Evolutionary conservation across 2,888 invertebrate species (phyloP).

Genomic region (Parthenolecanium corni): DNA sequence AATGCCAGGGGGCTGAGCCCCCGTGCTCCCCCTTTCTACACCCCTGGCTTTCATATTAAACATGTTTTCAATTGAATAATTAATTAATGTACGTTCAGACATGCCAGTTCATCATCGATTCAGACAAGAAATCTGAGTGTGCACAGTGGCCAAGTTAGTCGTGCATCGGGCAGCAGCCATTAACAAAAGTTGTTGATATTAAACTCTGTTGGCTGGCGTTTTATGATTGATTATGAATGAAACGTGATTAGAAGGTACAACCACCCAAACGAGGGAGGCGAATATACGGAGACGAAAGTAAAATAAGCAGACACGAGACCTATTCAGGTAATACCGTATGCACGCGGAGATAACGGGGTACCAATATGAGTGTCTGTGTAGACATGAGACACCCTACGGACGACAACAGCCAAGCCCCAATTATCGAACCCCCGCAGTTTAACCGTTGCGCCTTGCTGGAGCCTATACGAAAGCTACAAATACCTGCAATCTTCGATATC

Average conservation of each 20-base stretch:
- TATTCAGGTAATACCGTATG: background rate
- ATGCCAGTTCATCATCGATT: too few species aligned
- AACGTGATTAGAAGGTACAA: background rate
- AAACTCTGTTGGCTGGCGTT: background rate
- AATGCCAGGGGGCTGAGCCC: too few species aligned
- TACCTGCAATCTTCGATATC: background rate
- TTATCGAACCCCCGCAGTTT: conserved; percentile 5
- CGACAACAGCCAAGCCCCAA: conserved; percentile 5
- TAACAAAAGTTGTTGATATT: background rate
- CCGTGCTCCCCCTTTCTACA: too few species aligned
- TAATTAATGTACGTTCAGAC: too few species aligned
- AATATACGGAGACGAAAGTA: background rate
- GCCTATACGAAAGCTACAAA: background rate
- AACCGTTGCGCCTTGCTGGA: background rate
- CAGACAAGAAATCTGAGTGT: too few species aligned
- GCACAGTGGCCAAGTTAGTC: background rate
- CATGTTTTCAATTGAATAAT: too few species aligned
- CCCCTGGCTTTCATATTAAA: too few species aligned
- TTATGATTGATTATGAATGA: background rate
- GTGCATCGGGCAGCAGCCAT: background rate
- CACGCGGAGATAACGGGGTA: background rate
- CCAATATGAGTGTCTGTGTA: too few species aligned
- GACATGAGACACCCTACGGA: conserved; percentile 1
- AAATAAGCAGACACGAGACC: conserved; percentile 1
- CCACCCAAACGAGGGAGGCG: background rate